Percentiles rank a stretch among this genome's conserved stretches.
Evolutionary conservation across 30 jellyfish, hydroid and myxozoan species (phyloP).

Genomic region (Aurelia aurita complex sp. Pacific): DNA sequence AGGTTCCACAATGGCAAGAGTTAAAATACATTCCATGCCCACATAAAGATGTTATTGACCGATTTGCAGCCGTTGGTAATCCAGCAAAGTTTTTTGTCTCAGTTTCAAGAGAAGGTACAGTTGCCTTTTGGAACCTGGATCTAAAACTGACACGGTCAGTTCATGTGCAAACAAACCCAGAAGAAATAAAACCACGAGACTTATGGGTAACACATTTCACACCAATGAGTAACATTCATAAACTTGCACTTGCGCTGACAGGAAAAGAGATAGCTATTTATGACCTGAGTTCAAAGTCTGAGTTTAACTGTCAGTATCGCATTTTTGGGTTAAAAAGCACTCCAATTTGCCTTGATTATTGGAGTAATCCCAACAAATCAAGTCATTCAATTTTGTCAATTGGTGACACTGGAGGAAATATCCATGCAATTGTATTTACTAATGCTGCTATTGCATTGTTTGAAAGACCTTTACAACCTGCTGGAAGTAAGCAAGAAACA

Average conservation of each 20-base stretch:
- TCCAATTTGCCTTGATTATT: slow-evolving; percentile 82
- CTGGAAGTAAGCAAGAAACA: slow-evolving; percentile 60
- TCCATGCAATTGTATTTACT: slow-evolving; percentile 71
- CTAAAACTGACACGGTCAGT: slow-evolving; percentile 41
- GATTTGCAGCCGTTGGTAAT: slow-evolving; percentile 48
- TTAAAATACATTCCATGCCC: slow-evolving; percentile 60
- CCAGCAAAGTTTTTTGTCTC: slow-evolving; percentile 58
- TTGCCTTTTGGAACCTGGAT: slow-evolving; percentile 70
- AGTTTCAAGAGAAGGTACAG: slow-evolving; percentile 89
- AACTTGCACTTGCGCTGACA: slow-evolving; percentile 84
- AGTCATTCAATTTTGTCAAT: slow-evolving; percentile 60
- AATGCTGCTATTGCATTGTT: slow-evolving; percentile 70
- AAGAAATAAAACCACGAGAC: slow-evolving; percentile 80
- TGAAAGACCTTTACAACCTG: slow-evolving; percentile 87
- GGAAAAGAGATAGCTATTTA: slow-evolving; percentile 83
- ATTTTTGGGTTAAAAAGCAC: slow-evolving; percentile 65
- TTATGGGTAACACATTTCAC: slow-evolving; percentile 94
- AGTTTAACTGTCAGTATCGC: slow-evolving; percentile 82
- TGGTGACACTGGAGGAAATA: slow-evolving; percentile 92
- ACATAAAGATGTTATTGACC: slow-evolving; percentile 78
- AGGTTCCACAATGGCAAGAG: slow-evolving; percentile 94
- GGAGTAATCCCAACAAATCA: slow-evolving; percentile 73
- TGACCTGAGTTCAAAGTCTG: slow-evolving; percentile 77
- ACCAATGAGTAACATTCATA: slow-evolving; percentile 66
- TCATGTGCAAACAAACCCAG: slow-evolving; percentile 83